Evolutionary conservation across 1,140 invertebrate genomes (phyloP).

Genomic region (Holotrichia oblita): DNA sequence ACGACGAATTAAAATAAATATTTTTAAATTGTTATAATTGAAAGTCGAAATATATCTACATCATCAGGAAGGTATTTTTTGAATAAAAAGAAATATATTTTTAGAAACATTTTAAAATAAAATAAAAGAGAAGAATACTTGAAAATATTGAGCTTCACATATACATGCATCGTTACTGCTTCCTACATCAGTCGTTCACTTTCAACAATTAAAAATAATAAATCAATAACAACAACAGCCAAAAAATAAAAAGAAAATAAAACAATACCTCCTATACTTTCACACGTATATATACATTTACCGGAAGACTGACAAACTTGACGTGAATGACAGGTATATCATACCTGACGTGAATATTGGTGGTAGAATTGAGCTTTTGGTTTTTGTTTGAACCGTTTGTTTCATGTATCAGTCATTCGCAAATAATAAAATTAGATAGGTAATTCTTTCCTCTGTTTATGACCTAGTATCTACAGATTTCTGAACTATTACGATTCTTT

Average conservation of each 20-base stretch:
- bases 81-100: neutral
- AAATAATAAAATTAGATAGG: neutral
- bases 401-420: conserved; percentile 7
- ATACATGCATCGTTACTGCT: neutral
- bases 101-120: neutral
- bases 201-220: neutral
- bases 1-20: conserved; percentile 1
- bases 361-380: neutral
- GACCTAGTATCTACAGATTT: conserved; percentile 19
- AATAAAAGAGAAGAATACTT: too few relatives aligned
- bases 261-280: neutral
- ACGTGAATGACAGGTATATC: too few relatives aligned
- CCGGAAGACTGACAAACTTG: neutral
- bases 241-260: neutral
- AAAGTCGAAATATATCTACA: conserved; percentile 19
- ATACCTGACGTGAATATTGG: too few relatives aligned
- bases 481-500: conserved; percentile 31
- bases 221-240: conserved; percentile 27
- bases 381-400: conserved; percentile 2
- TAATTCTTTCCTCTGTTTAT: neutral
- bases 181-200: conserved; percentile 15
- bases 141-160: conserved; percentile 15
- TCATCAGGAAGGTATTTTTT: conserved; percentile 6
- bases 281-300: neutral
- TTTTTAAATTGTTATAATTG: neutral